Conservation (phyloP, 1,140 invertebrate species). For the Drosophila subobscura region DNA sequence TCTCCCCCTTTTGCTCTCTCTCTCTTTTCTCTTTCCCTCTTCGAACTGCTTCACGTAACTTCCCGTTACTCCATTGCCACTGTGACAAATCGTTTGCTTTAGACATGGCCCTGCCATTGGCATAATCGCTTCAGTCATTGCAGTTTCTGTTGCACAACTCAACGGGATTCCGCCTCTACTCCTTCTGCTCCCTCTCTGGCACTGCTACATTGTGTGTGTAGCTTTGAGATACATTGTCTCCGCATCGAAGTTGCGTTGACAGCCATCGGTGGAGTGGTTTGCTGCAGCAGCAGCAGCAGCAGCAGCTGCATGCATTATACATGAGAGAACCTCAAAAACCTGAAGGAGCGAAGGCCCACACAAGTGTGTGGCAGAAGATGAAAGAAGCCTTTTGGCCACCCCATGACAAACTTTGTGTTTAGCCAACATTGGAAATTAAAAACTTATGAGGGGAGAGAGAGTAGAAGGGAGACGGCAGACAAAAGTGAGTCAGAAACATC, state of each 20-base stretch:
- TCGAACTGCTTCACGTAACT: conserved; percentile 56
- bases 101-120: conserved; percentile 69
- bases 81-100: conserved; percentile 80
- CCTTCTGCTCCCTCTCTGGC: conserved; percentile 23
- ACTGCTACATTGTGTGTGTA: conserved; percentile 67
- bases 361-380: neutral
- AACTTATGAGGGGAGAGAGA: conserved; percentile 18
- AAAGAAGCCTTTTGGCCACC: conserved; percentile 42
- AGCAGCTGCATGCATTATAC: conserved; percentile 66
- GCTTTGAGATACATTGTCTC: conserved; percentile 77
- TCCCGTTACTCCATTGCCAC: conserved; percentile 43
- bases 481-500: no score
- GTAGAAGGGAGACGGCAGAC: neutral
- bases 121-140: conserved; percentile 79
- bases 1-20: neutral
- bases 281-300: conserved; percentile 12
- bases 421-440: conserved; percentile 66
- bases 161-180: conserved; percentile 1
- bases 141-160: conserved; percentile 61
- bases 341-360: neutral
- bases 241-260: conserved; percentile 74
- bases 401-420: conserved; percentile 73
- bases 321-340: conserved; percentile 31
- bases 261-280: conserved; percentile 64
- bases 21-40: conserved; percentile 10